Conservation (phyloP, 2,113 vertebrate genomes). For the Jaculus jaculus region DNA sequence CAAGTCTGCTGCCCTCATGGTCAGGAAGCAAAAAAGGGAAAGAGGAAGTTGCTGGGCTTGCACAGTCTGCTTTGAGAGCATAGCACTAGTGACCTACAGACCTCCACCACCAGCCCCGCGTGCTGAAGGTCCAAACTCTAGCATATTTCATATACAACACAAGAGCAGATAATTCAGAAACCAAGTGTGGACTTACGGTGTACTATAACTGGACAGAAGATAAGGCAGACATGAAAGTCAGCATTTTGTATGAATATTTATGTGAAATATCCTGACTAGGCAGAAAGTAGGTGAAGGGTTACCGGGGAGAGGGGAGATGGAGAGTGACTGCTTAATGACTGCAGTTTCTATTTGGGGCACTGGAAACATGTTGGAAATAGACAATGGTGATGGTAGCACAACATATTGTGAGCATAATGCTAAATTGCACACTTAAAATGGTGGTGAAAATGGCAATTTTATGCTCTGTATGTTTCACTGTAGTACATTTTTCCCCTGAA, state of each 20-base stretch:
- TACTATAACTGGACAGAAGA: background rate
- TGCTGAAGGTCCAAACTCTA: background rate
- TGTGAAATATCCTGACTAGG: background rate
- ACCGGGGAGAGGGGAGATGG: too few species aligned
- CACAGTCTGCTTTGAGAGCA: background rate
- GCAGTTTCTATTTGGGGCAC: background rate
- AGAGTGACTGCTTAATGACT: background rate
- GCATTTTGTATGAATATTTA: background rate
- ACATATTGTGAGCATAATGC: background rate
- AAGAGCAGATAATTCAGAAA: too few species aligned
- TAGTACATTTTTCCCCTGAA: background rate
- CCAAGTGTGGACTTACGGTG: too few species aligned
- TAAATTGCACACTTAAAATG: background rate
- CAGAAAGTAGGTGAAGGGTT: background rate
- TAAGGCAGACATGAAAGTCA: background rate
- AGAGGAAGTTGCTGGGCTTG: background rate
- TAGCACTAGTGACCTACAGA: background rate
- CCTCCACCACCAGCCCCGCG: background rate
- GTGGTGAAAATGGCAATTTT: background rate
- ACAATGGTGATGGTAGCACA: background rate
- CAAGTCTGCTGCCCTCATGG: background rate
- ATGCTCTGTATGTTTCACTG: background rate
- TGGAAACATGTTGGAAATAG: background rate
- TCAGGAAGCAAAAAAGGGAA: background rate
- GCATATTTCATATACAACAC: too few species aligned